These are phyloP conservation scores for Pelobates fuscus DNA, from an alignment of 2,113 vertebrate species.

Conservation along the genomic window DNA sequence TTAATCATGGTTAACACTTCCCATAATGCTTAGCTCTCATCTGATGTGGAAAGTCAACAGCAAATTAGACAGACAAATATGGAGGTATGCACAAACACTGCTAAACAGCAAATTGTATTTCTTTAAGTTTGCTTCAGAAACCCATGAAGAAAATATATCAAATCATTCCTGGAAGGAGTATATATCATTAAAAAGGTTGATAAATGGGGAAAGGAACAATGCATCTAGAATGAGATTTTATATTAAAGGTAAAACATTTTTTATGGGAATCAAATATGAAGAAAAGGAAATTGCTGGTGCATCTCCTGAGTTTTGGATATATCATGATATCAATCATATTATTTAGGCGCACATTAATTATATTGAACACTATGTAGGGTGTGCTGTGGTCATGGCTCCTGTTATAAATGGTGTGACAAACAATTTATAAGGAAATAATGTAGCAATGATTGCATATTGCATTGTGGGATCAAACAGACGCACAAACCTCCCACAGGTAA, in stretches of 20 bases:
- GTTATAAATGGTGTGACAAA: no score
- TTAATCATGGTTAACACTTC: no score
- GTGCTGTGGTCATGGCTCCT: neutral
- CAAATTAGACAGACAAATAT: no score
- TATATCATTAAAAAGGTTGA: no score
- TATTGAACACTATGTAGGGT: neutral
- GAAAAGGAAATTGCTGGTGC: slow-evolving; percentile 10
- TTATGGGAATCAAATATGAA: slow-evolving; percentile 20
- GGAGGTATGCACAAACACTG: no score
- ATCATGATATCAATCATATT: neutral
- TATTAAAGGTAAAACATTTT: slow-evolving; percentile 25
- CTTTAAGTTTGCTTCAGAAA: neutral
- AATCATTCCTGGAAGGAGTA: neutral
- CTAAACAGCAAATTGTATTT: no score
- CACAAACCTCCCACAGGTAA: no score
- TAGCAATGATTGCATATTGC: no score
- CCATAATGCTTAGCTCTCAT: no score
- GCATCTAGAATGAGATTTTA: slow-evolving; percentile 7
- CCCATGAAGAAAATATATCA: neutral
- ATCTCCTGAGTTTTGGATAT: neutral
- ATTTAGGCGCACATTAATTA: slow-evolving; percentile 25
- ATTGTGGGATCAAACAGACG: no score
- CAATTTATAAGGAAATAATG: no score
- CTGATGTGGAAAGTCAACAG: no score
- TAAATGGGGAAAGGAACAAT: slow-evolving; percentile 15